These are phyloP conservation scores for Oxystoma pomonae DNA, from an alignment of 2,888 invertebrate genomes.

Conservation along the genomic window DNA sequence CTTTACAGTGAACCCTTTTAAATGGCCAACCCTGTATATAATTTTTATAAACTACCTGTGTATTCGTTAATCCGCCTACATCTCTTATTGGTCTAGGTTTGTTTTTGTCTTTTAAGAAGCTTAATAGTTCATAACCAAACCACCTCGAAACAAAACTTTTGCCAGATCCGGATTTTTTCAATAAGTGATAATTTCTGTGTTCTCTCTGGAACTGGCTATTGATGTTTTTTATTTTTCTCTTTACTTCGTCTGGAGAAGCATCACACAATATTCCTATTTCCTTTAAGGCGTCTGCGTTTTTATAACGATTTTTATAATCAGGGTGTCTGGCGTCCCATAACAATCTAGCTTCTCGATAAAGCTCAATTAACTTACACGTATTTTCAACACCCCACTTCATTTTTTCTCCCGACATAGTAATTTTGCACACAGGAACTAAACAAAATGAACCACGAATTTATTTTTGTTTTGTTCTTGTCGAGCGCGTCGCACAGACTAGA, in stretches of 20 bases:
- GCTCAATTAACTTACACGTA: not conserved
- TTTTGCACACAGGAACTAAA: not conserved
- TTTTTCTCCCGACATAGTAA: not conserved
- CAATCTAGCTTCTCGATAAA: not conserved
- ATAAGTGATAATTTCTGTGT: not conserved
- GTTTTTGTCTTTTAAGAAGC: not conserved
- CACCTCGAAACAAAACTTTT: not conserved
- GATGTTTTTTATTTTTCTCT: not conserved
- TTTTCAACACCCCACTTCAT: not conserved
- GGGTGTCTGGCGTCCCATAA: not conserved
- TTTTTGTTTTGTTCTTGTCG: not conserved
- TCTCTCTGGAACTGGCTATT: not conserved
- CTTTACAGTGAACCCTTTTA: too few relatives aligned
- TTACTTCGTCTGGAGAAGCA: not conserved
- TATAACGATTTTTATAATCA: not conserved
- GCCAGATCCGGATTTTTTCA: not conserved
- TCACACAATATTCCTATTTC: not conserved
- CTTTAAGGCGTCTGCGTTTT: not conserved
- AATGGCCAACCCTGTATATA: too few relatives aligned
- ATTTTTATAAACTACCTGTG: too few relatives aligned
- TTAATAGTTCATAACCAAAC: not conserved
- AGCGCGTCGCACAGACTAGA: not conserved
- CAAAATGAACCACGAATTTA: not conserved
- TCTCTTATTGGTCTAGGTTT: not conserved
- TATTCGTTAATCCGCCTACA: not conserved